Base-by-base conservation (phyloP, 2,797 vertebrate genomes). In the Artibeus jamaicensis region DNA sequence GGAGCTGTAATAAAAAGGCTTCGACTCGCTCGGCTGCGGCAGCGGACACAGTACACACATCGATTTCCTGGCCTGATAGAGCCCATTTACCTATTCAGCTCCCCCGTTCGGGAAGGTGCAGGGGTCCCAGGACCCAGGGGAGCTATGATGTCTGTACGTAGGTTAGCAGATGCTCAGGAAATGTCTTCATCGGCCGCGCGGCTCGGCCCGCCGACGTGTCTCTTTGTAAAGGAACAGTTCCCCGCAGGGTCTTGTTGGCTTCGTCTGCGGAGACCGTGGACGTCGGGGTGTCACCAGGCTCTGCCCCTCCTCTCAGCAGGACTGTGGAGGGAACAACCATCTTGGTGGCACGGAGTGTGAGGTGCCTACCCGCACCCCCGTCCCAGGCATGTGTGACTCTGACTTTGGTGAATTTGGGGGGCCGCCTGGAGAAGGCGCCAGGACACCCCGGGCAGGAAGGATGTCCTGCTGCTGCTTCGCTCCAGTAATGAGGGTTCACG, bases 21-120 rank as follows among this genome's bases (percentile, higher is more conserved):
- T 98, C 98, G 98, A 99, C 99, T 98, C 98, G 98, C 98, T 98
- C 98, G 98, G 98, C 98, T 98, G 98, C 98, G 98, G 98, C 98
- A 98, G 98, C 97, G 98, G 98, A 98, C 98, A 98, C 98, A 98
- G 98, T 97, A 98, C 98, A 98, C 98, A 98, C 98, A 99, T 99
- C 98, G 99, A 99, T 99, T 99, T 99, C 98, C 98, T 98, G 98
- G 98, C 98, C 98, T 98, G 98, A 98, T 98, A 97, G 98, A 98
- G 98, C 98, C 99, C 98, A 98, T 99, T 99, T 99, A 98, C 98
- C 99, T 99, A 99, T 98, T 99, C 99, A 98, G 98, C 98, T 98
- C 98, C 98, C 98, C 98, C 86, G 98, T 98, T 98, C 98, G 98
- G 98, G 98, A 98, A 98, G 98, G 98, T 98, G 98, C 98, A 98